phyloP scores from a whole-genome alignment of 2,797 vertebrate genomes.

The Toxotes lorentzi region DNA sequence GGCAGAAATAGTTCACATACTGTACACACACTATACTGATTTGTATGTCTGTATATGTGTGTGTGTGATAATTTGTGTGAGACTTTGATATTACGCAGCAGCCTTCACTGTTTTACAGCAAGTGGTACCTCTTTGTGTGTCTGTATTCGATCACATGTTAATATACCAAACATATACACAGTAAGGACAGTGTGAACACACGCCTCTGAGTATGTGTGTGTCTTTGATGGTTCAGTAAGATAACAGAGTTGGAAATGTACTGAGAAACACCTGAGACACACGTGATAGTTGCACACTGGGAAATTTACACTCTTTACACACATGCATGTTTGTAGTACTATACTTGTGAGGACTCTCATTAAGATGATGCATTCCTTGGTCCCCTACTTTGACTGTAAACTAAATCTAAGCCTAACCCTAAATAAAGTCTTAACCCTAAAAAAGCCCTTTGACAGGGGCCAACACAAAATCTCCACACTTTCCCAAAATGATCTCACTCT shows the following conservation, averaged over 20 bases:
- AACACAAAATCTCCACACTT: not conserved
- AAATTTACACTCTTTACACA: not conserved
- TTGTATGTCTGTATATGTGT: slow-evolving; percentile 12
- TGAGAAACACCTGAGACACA: slow-evolving; percentile 1
- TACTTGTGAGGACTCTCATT: not conserved
- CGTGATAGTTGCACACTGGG: not conserved
- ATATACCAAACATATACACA: slow-evolving; percentile 16
- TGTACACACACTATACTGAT: slow-evolving; percentile 21
- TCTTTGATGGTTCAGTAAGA: not conserved
- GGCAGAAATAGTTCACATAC: slow-evolving; percentile 23
- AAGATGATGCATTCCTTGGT: not conserved
- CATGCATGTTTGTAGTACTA: too few relatives aligned
- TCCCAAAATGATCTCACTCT: not conserved
- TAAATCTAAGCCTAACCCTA: not conserved
- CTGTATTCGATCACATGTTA: slow-evolving; percentile 31
- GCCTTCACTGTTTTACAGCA: slow-evolving; percentile 21
- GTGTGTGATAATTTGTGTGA: slow-evolving; percentile 23
- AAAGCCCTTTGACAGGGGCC: not conserved
- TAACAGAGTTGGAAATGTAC: not conserved
- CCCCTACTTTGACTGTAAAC: not conserved
- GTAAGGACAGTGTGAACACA: not conserved
- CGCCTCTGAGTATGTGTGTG: slow-evolving; percentile 5
- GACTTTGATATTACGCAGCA: slow-evolving; percentile 40
- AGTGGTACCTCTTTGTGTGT: slow-evolving; percentile 8
- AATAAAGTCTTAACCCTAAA: not conserved